Base-by-base conservation (phyloP, 2,113 vertebrate genomes). In the Lichenostomus cassidix region DNA sequence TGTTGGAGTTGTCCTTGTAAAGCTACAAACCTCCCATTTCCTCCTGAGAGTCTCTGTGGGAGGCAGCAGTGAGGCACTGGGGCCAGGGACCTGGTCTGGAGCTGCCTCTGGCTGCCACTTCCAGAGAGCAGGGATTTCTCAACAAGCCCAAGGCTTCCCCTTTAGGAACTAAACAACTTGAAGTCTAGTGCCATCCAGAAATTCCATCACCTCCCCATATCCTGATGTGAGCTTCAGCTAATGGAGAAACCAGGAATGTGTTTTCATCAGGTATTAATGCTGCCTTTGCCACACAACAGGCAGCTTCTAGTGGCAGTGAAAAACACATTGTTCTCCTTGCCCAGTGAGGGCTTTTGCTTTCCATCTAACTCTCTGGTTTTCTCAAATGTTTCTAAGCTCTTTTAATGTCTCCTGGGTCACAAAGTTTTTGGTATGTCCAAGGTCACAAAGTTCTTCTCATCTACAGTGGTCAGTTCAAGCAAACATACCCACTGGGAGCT, bases 201-300 rank as follows among this genome's bases (percentile, higher is more conserved):
- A 87, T 4, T 8, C 9, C 23, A 65, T 31, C 0, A 0, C 29
- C 19, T 81, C 20, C 24, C 39, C 15, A 23, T 0, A 0, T 75
- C 42, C n/a, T 53, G 15, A 70, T 0, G 0, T 9, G 4, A 95
- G n/a, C 27, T 85, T 75, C 29, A 47, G 46, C 31, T 56, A 63
- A 67, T 5, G 2, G 20, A 60, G 35, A 78, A 17, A 90, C 39
- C 16, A 92, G 37, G 82, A 84, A 82, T 5, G 3, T 2, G 1
- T 41, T 64, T 71, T 59, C 35, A 25, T 56, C 15, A 20, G 37
- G 29, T 12, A 25, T 24, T 73, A 53, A 62, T 27, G 17, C 41
- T 80, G 41, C 17, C 47, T 78, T 41, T 64, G 52, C 31, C 24
- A 87, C 12, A 33, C 6, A 46, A 49, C 15, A 56, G 22, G 24